These are phyloP conservation scores for Epistrophe eligans DNA, from an alignment of 2,888 invertebrate species.

Conservation along the genomic window DNA sequence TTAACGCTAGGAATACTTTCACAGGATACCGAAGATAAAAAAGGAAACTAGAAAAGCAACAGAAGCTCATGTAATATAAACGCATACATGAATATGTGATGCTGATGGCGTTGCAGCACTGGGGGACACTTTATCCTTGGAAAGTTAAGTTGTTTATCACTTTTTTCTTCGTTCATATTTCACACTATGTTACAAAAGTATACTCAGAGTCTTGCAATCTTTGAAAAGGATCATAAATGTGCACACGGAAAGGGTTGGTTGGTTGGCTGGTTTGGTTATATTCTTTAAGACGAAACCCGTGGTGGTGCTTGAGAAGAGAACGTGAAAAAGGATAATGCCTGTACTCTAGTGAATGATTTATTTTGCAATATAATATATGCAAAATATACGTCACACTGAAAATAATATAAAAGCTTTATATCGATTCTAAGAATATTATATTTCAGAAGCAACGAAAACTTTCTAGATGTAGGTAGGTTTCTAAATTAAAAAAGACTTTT, in stretches of 20 bases:
- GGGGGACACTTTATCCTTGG: constrained; percentile 70
- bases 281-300: constrained; percentile 29
- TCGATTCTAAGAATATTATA: background rate
- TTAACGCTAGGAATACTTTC: constrained; percentile 71
- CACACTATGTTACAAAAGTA: constrained; percentile 55
- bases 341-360: constrained; percentile 14
- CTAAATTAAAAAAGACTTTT: no score
- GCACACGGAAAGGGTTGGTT: constrained; percentile 19
- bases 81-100: constrained; percentile 59
- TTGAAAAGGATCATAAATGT: constrained; percentile 57
- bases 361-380: constrained; percentile 1
- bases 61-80: constrained; percentile 67
- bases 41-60: constrained; percentile 33
- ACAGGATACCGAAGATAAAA: constrained; percentile 61
- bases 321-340: constrained; percentile 39
- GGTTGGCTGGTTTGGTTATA: constrained; percentile 12
- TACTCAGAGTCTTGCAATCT: constrained; percentile 51
- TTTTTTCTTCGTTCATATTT: constrained; percentile 61
- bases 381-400: background rate
- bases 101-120: constrained; percentile 28
- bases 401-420: background rate
- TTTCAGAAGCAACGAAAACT: background rate
- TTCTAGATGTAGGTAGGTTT: background rate
- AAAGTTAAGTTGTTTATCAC: constrained; percentile 68
- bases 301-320: constrained; percentile 28